phyloP scores from a whole-genome alignment of 2,888 invertebrate genomes.

The Oscheius sp. region DNA sequence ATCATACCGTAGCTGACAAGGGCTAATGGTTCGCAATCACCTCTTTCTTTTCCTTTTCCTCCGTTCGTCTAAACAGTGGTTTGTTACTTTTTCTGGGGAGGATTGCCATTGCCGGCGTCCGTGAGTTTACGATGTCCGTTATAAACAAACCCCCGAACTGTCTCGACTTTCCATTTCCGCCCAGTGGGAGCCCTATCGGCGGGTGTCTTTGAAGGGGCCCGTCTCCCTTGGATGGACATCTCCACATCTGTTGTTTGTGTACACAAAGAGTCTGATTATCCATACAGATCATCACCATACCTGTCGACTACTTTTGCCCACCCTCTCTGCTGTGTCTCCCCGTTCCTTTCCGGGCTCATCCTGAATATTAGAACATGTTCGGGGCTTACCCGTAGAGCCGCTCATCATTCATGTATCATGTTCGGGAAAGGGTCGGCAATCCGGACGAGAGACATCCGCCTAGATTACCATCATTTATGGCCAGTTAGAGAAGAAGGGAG shows the following conservation, averaged over 20 bases:
- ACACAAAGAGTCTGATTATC: background rate
- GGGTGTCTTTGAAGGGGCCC: background rate
- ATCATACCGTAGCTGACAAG: background rate
- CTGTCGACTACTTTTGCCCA: background rate
- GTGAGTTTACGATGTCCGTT: background rate
- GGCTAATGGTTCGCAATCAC: too few species aligned
- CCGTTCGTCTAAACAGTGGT: too few species aligned
- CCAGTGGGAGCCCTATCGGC: too few species aligned
- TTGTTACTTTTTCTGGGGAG: background rate
- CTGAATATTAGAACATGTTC: conserved; percentile 12
- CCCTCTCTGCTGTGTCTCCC: background rate
- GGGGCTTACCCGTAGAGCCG: conserved; percentile 17
- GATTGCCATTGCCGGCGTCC: background rate
- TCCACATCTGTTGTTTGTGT: conserved; percentile 8
- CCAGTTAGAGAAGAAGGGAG: conserved; percentile 8
- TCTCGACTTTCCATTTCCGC: background rate
- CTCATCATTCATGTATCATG: conserved; percentile 36
- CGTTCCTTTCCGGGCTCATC: background rate
- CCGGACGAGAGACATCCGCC: conserved; percentile 19
- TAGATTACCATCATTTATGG: conserved; percentile 36
- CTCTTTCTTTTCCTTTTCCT: too few species aligned
- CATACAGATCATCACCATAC: background rate
- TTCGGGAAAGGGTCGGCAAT: conserved; percentile 19
- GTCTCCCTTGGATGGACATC: background rate
- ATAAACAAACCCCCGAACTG: conserved; percentile 7